Base-by-base conservation (phyloP, 92 coral and sea anemone species). In the Diadumene lineata region DNA sequence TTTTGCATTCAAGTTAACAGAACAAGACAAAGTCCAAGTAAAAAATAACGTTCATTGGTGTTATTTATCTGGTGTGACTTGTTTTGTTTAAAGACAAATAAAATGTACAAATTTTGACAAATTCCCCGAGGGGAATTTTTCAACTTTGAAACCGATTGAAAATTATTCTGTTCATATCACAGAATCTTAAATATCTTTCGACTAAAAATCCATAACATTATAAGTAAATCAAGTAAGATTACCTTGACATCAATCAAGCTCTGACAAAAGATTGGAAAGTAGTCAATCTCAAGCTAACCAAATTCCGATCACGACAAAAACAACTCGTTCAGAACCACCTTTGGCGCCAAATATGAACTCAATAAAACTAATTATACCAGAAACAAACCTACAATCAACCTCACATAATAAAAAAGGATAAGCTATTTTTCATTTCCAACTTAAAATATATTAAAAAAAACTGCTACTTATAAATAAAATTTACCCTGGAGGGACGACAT, bases 401-500 rank as follows among this genome's bases (percentile, higher is more conserved):
- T 29, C 8, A 11, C 7, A 21, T 17, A 56, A n/a, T 30, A 21
- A 8, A 21, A 9, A 21, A 72, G 13, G 11, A 32, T 28, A 3
- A 22, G 24, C 9, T 8, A 30, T 21, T 31, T 19, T 28, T 6
- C 57, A 11, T 3, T 19, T 17, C 10, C 63, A n/a, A n/a, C n/a
- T n/a, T 72, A 11, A 56, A 26, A 56, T 22, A 13, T 32, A 44
- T 56, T 72, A 33, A 28, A 62, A 28, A 31, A 28, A n/a, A 62
- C 19, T 21, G 3, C 15, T 15, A 13, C 16, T 72, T 63, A 50
- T 61, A 43, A 58, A 50, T 48, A 0, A 31, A 28, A 68, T 87
- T 88, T 75, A 96, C 99, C 97, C 88, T 56, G 93, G 81, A 4
- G 89, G 83, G 55, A 96, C 96, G 55, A 86, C 79, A 43, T 96